Base-by-base conservation (phyloP, 2,888 invertebrate species). In the Tachina fera region DNA sequence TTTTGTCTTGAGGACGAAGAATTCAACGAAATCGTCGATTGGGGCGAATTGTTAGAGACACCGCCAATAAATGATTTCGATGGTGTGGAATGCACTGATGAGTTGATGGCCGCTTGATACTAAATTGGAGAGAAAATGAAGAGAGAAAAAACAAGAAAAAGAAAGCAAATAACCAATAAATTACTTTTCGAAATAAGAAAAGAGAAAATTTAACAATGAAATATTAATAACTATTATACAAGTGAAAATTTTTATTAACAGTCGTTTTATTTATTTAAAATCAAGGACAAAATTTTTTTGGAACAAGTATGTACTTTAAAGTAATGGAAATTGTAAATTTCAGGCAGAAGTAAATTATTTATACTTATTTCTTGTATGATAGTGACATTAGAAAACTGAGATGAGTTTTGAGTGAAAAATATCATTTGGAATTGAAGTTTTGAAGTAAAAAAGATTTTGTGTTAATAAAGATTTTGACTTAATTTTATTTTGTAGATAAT, bases 91-190 rank as follows among this genome's bases (percentile, higher is more conserved):
- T 95, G 95, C 89, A 93, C 94, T 88, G 95, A 94, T 90, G 94
- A 95, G 89, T 94, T 95, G 92, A 97, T 96, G 90, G 97, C 97
- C 94, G 97, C 97, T 92, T 97, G 97, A 94, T 97, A 97, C 97
- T 97, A 96, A 53, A 53, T 22, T 10, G 10, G 16, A n/a, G 45
- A 3, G 14, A 45, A 13, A 70, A 51, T 51, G 45, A 41, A 11
- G 4, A 22, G 19, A 47, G 31, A 41, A 56, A 60, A 47, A 71
- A 72, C 13, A 67, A 56, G 71, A 61, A 72, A 81, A 63, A 74
- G 39, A 82, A 56, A 51, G 51, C 65, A 72, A 65, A 75, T 39
- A 49, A 43, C 53, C 13, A 77, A 19, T 13, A 9, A 51, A 58
- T 71, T 67, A 76, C 43, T 81, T 72, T 51, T 41, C 31, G 31